These are phyloP conservation scores for Acanthosepion esculentum DNA, from an alignment of 2,888 invertebrate species.

Conservation along the genomic window DNA sequence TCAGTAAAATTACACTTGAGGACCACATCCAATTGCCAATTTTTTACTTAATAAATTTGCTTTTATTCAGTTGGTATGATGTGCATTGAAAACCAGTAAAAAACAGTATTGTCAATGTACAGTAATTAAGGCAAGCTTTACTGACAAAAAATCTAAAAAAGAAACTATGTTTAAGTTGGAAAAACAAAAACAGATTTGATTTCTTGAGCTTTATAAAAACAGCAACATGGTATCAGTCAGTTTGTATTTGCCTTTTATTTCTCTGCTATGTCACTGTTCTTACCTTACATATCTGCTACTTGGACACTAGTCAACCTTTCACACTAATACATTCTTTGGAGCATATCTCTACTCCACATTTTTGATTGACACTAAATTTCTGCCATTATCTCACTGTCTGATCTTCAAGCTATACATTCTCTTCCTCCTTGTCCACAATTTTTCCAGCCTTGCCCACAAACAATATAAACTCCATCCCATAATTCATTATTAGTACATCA, in stretches of 20 bases:
- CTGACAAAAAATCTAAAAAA: no score
- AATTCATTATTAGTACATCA: background rate
- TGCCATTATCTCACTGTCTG: background rate
- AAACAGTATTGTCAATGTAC: no score
- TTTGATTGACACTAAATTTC: background rate
- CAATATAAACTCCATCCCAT: constrained; percentile 2
- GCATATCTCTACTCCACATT: background rate
- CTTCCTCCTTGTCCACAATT: background rate
- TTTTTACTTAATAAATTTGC: no score
- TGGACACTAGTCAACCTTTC: background rate
- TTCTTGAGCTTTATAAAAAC: background rate
- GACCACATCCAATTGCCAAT: no score
- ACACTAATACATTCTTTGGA: background rate
- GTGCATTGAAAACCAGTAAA: no score
- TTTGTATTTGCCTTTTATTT: background rate
- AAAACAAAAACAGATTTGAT: no score
- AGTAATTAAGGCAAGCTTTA: no score
- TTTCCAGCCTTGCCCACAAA: background rate
- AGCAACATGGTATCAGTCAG: background rate
- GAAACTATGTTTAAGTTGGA: no score
- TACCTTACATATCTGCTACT: background rate
- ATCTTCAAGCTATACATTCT: background rate
- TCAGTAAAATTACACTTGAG: no score
- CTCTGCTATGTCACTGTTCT: background rate
- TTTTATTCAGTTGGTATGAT: no score